phyloP scores from a whole-genome alignment of 2,113 vertebrate genomes.

The Saccopteryx bilineata region DNA sequence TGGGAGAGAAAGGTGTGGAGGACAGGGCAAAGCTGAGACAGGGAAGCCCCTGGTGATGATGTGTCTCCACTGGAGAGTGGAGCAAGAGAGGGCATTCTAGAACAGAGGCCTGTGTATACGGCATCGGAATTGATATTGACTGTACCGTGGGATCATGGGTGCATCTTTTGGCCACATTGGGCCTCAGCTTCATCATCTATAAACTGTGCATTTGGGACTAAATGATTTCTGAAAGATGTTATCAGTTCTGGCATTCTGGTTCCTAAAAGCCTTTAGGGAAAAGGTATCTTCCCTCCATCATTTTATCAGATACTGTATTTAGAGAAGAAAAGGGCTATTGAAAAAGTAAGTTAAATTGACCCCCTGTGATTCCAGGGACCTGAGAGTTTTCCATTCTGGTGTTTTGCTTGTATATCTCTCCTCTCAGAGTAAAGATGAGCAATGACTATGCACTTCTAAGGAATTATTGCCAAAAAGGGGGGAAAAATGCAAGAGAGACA shows the following conservation, averaged over 20 bases:
- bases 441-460: not conserved
- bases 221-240: not conserved
- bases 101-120: not conserved
- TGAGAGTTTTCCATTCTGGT: not conserved
- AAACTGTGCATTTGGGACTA: not conserved
- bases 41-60: fast-evolving
- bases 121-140: too few relatives aligned
- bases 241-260: not conserved
- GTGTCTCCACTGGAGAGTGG: too few relatives aligned
- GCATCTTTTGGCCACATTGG: not conserved
- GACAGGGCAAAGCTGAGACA: fast-evolving
- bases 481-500: not conserved
- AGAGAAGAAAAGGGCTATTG: not conserved
- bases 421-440: not conserved
- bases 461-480: not conserved
- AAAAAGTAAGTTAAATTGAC: not conserved
- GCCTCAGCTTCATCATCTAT: not conserved
- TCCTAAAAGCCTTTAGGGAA: not conserved
- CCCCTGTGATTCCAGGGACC: not conserved
- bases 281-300: not conserved
- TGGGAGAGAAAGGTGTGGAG: not conserved
- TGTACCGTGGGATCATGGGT: fast-evolving
- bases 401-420: not conserved
- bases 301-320: not conserved
- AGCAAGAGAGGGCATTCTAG: too few relatives aligned